phyloP scores from a whole-genome alignment of 2,113 vertebrate genomes.

The Coracopsis vasa region DNA sequence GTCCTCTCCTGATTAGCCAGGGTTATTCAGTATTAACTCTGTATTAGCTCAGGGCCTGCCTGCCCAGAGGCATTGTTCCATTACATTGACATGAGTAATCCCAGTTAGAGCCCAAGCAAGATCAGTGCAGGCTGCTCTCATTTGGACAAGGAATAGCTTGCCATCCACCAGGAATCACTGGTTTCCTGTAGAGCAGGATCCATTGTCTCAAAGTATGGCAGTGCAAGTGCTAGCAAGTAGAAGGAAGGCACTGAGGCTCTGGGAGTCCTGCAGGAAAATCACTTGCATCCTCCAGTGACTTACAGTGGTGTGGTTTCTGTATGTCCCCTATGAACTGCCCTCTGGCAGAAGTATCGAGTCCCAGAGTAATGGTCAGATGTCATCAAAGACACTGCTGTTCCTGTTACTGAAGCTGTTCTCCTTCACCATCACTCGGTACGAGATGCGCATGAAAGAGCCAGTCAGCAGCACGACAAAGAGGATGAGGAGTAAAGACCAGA shows the following conservation, averaged over 20 bases:
- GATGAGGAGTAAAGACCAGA: constrained; percentile 57
- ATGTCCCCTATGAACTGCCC: neutral
- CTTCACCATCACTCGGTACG: constrained; percentile 24
- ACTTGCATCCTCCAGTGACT: neutral
- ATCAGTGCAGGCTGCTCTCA: neutral
- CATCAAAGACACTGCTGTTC: constrained; percentile 36
- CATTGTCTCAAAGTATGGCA: neutral
- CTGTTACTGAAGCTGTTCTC: constrained; percentile 39
- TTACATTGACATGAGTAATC: neutral
- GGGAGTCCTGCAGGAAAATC: neutral
- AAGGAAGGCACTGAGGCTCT: neutral
- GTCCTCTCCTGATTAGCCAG: neutral
- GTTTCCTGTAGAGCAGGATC: neutral
- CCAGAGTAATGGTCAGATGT: neutral
- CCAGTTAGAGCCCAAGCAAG: neutral
- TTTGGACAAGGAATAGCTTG: neutral
- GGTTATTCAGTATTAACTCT: neutral
- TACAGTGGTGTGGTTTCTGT: neutral
- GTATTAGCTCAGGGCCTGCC: neutral
- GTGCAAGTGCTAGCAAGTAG: neutral
- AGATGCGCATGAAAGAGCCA: constrained; percentile 56
- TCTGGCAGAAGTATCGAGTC: neutral
- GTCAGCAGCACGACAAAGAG: constrained; percentile 44
- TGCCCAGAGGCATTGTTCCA: neutral
- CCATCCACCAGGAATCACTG: neutral